These are phyloP conservation scores for Pegoplata infirma DNA, from an alignment of 2,888 invertebrate species.

Conservation along the genomic window DNA sequence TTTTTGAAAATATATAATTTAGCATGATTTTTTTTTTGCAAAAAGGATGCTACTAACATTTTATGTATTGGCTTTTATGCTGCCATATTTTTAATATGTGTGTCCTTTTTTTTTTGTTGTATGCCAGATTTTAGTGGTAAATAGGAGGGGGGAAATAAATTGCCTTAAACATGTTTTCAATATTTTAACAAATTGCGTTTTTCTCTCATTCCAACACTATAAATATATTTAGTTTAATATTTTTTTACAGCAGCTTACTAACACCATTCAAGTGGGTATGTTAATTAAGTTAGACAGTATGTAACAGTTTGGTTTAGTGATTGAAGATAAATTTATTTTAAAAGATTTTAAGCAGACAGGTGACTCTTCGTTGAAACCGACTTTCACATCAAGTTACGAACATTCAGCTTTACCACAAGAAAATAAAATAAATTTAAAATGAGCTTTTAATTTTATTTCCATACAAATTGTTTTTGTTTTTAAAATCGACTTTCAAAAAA, in stretches of 20 bases:
- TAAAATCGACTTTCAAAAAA: too few relatives aligned
- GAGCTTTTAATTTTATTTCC: too few relatives aligned
- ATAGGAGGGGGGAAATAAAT: conserved; percentile 2
- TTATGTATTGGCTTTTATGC: conserved; percentile 41
- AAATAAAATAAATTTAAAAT: too few relatives aligned
- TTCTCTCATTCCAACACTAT: background rate
- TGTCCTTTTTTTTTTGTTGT: conserved; percentile 16
- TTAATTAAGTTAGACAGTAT: too few relatives aligned
- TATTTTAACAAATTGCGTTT: conserved; percentile 31
- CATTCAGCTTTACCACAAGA: too few relatives aligned
- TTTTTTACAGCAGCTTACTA: background rate
- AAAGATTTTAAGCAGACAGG: too few relatives aligned
- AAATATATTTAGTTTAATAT: background rate
- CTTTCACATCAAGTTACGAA: too few relatives aligned
- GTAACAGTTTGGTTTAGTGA: too few relatives aligned
- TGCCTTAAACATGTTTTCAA: conserved; percentile 39
- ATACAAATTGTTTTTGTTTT: too few relatives aligned
- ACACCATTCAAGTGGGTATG: too few relatives aligned
- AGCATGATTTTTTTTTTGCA: conserved; percentile 17
- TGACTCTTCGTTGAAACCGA: too few relatives aligned
- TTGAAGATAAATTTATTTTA: too few relatives aligned
- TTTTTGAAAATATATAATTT: conserved; percentile 36
- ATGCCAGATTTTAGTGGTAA: background rate
- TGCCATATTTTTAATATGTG: background rate
- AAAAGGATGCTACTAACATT: conserved; percentile 30